A percentile compares a stretch with the other conserved stretches of the same genome.
Evolutionary conservation across 2,113 vertebrate genomes (phyloP).

Genomic region (Chloropsis hardwickii): DNA sequence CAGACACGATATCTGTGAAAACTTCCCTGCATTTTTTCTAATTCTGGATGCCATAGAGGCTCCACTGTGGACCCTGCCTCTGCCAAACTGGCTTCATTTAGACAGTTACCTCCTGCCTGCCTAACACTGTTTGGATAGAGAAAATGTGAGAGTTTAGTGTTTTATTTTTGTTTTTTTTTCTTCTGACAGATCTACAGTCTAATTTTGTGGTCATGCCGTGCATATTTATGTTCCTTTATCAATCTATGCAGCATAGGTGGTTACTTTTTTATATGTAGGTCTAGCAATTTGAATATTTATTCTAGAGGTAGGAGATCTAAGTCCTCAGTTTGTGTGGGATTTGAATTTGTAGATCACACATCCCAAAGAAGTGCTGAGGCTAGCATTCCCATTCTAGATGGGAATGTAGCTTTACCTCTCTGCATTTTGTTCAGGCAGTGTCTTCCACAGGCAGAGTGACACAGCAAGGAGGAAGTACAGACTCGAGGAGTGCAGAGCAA

Average conservation of each 20-base stretch:
- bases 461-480: neutral
- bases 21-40: neutral
- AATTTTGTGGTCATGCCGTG: neutral
- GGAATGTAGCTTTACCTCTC: neutral
- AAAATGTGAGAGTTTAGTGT: neutral
- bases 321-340: neutral
- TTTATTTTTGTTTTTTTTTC: neutral
- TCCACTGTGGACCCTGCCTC: neutral
- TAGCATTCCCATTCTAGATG: neutral
- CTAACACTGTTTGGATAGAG: neutral
- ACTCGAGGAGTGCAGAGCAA: neutral
- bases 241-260: rapidly evolving
- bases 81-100: neutral
- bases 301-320: neutral
- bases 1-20: neutral
- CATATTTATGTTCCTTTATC: neutral
- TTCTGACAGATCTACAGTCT: neutral
- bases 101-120: neutral
- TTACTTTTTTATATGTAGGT: neutral
- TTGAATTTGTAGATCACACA: neutral
- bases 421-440: neutral
- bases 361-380: neutral
- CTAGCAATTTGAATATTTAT: neutral
- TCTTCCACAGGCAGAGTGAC: neutral
- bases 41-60: neutral